Conservation (phyloP, 2,888 invertebrate genomes). For the Epirrita christyi region DNA sequence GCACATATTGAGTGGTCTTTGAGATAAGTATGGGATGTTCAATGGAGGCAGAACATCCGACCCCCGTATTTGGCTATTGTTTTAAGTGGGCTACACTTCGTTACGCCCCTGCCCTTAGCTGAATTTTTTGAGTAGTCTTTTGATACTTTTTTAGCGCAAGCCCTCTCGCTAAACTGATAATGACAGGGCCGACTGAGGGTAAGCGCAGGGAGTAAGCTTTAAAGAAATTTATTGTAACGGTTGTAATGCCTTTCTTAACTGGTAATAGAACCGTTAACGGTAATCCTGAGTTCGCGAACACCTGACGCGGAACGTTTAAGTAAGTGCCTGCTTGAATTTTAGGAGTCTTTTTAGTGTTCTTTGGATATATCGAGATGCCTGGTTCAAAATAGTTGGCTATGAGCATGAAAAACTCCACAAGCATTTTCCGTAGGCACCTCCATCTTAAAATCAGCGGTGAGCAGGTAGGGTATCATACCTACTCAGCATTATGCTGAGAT, state of each 20-base stretch:
- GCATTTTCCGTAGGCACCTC: conserved; percentile 5
- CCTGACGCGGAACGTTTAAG: conserved; percentile 54
- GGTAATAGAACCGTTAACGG: conserved; percentile 69
- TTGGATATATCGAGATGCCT: conserved; percentile 20
- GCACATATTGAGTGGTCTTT: conserved; percentile 79
- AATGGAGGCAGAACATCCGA: conserved; percentile 62
- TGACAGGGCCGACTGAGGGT: conserved; percentile 64
- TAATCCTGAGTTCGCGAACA: conserved; percentile 67
- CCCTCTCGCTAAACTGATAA: conserved; percentile 81
- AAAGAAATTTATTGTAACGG: conserved; percentile 77
- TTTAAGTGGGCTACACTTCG: conserved; percentile 82
- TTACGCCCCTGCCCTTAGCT: conserved; percentile 76
- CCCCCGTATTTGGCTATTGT: conserved; percentile 82
- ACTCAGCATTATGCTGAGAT: too few species aligned
- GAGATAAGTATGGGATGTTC: conserved; percentile 70
- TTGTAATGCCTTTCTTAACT: conserved; percentile 69
- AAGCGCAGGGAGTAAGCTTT: conserved; percentile 56
- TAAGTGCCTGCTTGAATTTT: conserved; percentile 40
- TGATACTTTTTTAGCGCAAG: conserved; percentile 66
- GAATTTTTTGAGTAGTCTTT: conserved; percentile 65
- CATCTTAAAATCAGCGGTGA: background rate
- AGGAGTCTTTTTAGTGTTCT: conserved; percentile 26
- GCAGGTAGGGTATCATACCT: too few species aligned
- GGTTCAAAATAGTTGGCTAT: conserved; percentile 5
- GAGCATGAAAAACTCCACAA: conserved; percentile 14